Evolutionary conservation across 2,113 vertebrate species (phyloP).

Genomic region (Limnothrissa miodon): DNA sequence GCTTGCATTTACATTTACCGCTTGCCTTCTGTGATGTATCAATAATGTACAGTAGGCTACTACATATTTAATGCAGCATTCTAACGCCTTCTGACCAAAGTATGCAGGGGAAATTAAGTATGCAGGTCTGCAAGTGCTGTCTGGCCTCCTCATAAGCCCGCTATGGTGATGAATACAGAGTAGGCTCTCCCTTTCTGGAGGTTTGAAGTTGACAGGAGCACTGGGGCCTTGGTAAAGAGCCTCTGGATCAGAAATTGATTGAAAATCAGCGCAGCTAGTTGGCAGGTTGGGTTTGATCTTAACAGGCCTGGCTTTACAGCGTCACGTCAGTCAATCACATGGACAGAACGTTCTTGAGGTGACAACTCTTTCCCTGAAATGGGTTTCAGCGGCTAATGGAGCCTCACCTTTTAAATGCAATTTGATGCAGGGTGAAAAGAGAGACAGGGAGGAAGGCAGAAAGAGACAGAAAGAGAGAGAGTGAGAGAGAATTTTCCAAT

Average conservation of each 20-base stretch:
- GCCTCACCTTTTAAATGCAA: constrained; percentile 64
- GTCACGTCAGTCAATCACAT: constrained; percentile 62
- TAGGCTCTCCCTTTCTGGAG: constrained; percentile 10
- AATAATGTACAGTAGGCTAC: background rate
- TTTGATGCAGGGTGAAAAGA: constrained; percentile 47
- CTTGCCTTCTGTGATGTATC: background rate
- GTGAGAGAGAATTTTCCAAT: background rate
- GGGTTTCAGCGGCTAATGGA: constrained; percentile 67
- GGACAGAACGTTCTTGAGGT: constrained; percentile 63
- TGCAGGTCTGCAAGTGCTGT: background rate
- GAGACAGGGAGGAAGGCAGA: background rate
- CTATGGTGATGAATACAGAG: constrained; percentile 3
- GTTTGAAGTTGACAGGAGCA: constrained; percentile 54
- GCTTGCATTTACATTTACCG: background rate
- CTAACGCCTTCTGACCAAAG: background rate
- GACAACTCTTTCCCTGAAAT: constrained; percentile 69
- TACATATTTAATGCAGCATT: background rate
- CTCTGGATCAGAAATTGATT: constrained; percentile 57
- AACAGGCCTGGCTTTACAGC: constrained; percentile 51
- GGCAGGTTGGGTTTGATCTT: constrained; percentile 57
- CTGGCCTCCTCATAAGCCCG: background rate
- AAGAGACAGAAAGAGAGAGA: background rate
- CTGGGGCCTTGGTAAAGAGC: constrained; percentile 49
- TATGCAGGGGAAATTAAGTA: constrained; percentile 1
- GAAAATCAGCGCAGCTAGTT: constrained; percentile 60